Evolutionary conservation across 2,113 vertebrate genomes (phyloP).

Genomic region (Holacanthus passer): DNA sequence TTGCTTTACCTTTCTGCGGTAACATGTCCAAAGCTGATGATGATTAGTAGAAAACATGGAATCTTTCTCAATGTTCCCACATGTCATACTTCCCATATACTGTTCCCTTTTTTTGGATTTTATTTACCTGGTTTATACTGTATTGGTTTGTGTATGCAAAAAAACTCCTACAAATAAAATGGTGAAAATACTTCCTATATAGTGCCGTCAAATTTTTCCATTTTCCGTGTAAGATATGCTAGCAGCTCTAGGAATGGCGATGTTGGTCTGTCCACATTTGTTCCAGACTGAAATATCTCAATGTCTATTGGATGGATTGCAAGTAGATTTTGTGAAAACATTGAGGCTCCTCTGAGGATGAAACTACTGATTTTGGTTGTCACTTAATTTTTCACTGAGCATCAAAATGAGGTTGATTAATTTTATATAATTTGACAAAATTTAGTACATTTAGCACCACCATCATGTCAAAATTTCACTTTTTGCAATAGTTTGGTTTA

Average conservation of each 20-base stretch:
- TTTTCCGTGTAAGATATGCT: not conserved
- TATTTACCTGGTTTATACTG: too few relatives aligned
- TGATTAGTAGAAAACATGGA: not conserved
- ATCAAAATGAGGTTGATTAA: too few relatives aligned
- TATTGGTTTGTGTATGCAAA: too few relatives aligned
- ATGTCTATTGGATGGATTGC: not conserved
- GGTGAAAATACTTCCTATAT: not conserved
- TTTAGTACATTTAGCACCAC: not conserved
- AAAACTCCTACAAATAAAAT: too few relatives aligned
- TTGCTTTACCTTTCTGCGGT: not conserved
- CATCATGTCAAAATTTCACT: not conserved
- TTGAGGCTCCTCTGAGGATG: not conserved
- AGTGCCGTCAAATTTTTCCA: not conserved
- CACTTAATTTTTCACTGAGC: not conserved
- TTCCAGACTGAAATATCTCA: too few relatives aligned
- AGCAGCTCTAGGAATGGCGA: not conserved
- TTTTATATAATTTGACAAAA: too few relatives aligned
- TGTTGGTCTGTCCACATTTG: not conserved
- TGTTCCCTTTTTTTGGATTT: too few relatives aligned
- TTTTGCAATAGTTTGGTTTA: not conserved
- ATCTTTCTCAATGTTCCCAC: slow-evolving; percentile 1
- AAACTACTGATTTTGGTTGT: not conserved
- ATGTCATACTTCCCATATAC: not conserved
- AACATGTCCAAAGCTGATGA: not conserved
- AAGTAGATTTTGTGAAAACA: not conserved